phyloP scores from a whole-genome alignment of 2,797 vertebrate species.

The Orestias chungarensis region DNA sequence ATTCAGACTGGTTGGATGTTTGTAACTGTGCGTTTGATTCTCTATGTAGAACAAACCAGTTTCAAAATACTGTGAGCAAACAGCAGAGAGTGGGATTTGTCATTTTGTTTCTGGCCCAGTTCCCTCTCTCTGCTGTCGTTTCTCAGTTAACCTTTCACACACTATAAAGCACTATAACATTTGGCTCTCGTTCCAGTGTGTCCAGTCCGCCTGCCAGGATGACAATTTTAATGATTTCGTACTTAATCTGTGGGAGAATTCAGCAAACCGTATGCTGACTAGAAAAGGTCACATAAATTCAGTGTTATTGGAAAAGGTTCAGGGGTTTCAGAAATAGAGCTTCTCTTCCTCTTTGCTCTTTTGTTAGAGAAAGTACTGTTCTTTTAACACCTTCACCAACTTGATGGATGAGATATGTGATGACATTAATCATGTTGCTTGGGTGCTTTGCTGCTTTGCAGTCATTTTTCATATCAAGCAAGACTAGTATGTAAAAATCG shows the following conservation, averaged over 20 bases:
- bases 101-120: constrained; percentile 21
- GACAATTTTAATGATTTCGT: constrained; percentile 75
- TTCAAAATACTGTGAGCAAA: background rate
- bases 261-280: constrained; percentile 55
- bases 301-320: constrained; percentile 73
- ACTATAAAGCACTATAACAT: constrained; percentile 69
- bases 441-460: background rate
- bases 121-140: constrained; percentile 23
- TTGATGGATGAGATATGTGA: constrained; percentile 26
- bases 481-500: background rate
- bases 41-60: background rate
- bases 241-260: constrained; percentile 67
- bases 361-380: constrained; percentile 27
- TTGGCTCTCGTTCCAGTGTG: constrained; percentile 62
- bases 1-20: background rate
- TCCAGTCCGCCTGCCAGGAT: constrained; percentile 50
- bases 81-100: constrained; percentile 14
- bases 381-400: constrained; percentile 12
- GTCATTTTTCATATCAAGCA: constrained; percentile 3
- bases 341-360: constrained; percentile 34
- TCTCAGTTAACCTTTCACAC: constrained; percentile 77
- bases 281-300: constrained; percentile 79
- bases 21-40: background rate
- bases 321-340: constrained; percentile 72
- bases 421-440: constrained; percentile 22